phyloP scores from a whole-genome alignment of 2,797 vertebrate species.

The Poecile montanus region DNA sequence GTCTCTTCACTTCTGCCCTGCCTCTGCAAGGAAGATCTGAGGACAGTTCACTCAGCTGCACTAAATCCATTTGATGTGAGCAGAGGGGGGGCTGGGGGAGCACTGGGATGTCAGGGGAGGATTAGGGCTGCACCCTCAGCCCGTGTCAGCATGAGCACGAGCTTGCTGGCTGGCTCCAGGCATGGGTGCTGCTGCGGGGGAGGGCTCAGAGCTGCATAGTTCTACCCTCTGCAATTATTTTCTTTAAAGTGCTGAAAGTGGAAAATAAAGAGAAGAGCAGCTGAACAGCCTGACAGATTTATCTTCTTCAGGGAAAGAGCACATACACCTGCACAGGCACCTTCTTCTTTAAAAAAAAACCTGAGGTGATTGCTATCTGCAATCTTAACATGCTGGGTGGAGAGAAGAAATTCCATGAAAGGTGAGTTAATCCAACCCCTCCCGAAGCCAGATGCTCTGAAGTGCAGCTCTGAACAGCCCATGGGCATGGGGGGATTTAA shows the following conservation, averaged over 20 bases:
- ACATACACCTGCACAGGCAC: conserved; percentile 55
- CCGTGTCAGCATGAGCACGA: conserved; percentile 17
- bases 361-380: conserved; percentile 36
- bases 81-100: conserved; percentile 6
- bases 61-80: conserved; percentile 70
- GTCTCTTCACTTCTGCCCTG: conserved; percentile 66
- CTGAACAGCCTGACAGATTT: conserved; percentile 74
- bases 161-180: conserved; percentile 63
- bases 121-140: conserved; percentile 55
- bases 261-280: conserved; percentile 59
- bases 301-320: conserved; percentile 59
- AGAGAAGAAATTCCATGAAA: conserved; percentile 26
- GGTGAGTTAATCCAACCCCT: conserved; percentile 8
- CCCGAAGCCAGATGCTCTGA: conserved; percentile 2
- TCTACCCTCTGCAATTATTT: conserved; percentile 73
- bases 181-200: conserved; percentile 47
- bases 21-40: conserved; percentile 70
- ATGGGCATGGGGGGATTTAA: not conserved
- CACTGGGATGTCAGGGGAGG: conserved; percentile 58
- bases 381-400: conserved; percentile 11
- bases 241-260: conserved; percentile 66
- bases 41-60: conserved; percentile 73
- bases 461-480: not conserved
- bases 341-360: not conserved
- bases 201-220: conserved; percentile 55